Evolutionary conservation across 1,140 invertebrate genomes (phyloP), one percentile per base, ranked within the genome.

Genomic region (Euwallacea similis): DNA sequence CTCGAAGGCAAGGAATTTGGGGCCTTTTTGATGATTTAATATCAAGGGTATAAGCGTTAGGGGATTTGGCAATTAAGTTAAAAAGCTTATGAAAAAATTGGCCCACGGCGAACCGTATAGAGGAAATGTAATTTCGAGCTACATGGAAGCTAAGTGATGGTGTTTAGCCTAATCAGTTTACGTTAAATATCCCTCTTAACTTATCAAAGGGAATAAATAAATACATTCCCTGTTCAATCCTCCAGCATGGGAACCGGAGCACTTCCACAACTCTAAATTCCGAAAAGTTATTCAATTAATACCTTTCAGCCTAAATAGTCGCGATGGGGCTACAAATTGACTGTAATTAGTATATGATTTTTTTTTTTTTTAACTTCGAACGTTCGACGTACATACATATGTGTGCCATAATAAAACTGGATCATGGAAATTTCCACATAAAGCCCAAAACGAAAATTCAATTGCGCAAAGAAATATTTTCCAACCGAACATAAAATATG

Each of bases 1-100:
- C 58, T 68, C 13, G 56, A 68, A 68, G 66, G 55, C 55, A 68
- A 56, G 43, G 15, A 60, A 68, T 59, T 60, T 16, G 15, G 56
- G 44, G 66, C 56, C 66, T 68, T 68, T 67, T 59, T 60, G 66
- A 68, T 68, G 55, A 68, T 68, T 68, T 68, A 68, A 68, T 68
- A 68, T 68, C 42, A 60, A 58, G 55, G 66, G 55, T 59, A 68
- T 68, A 68, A 68, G 56, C 66, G 42, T 42, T 42, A 47, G 66
- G 55, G 55, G 66, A 68, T 68, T 60, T 59, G 42, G 55, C 58
- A 47, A 68, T 68, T 68, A 47, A 60, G 66, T 47, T 60, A 68
- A 59, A 68, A 68, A 68, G 65, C 54, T 66, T 66, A 58, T 11
- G 64, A 66, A 66, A 66, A 66, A 66, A 11, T 42, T 56, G 7